These are phyloP conservation scores for Heteromyza rotundicornis DNA, from an alignment of 2,888 invertebrate species.

Conservation along the genomic window DNA sequence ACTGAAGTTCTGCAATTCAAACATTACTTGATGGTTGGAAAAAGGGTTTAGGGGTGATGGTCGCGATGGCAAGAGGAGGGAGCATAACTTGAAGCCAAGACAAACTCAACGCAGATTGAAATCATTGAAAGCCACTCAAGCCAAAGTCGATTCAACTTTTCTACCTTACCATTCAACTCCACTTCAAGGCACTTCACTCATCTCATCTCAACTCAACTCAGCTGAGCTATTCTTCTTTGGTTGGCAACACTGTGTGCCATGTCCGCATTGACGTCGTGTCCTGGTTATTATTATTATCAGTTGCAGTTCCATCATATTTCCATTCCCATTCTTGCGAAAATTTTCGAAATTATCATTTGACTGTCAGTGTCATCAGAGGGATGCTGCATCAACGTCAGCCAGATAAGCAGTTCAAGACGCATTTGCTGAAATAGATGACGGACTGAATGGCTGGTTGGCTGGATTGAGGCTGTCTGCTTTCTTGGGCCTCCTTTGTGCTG, in stretches of 20 bases:
- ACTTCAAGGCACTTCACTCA: not conserved
- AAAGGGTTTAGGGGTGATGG: no score
- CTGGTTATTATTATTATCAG: not conserved
- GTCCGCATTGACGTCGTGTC: no score
- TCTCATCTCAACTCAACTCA: not conserved
- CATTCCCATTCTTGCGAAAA: no score
- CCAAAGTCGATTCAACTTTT: not conserved
- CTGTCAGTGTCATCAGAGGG: no score
- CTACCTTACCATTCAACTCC: not conserved
- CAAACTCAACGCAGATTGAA: not conserved
- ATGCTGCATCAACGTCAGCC: no score
- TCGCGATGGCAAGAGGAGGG: not conserved
- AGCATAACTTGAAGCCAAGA: not conserved
- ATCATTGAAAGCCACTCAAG: slow-evolving; percentile 7
- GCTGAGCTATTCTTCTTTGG: not conserved
- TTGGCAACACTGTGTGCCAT: not conserved
- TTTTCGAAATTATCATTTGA: no score
- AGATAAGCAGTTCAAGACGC: no score
- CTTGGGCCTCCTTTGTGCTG: no score
- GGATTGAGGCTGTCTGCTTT: no score
- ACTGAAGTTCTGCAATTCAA: not conserved
- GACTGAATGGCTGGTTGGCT: no score
- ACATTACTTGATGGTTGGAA: not conserved
- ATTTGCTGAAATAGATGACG: no score
- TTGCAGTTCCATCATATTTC: not conserved